phyloP scores from a whole-genome alignment of 1,140 invertebrate genomes.

The Teleogryllus occipitalis region DNA sequence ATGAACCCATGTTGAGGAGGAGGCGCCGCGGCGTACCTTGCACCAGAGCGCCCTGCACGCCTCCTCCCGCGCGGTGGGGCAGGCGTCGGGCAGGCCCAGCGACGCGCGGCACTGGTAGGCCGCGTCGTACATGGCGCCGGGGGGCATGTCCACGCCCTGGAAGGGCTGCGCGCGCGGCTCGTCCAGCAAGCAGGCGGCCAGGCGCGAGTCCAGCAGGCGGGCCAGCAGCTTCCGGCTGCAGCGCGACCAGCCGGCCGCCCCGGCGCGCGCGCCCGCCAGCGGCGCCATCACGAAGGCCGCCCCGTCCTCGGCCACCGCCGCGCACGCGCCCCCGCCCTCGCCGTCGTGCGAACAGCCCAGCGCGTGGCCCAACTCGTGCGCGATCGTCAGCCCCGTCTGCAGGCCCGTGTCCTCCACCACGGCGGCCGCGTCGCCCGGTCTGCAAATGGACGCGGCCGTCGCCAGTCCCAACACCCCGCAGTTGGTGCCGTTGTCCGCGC shows the following conservation, averaged over 20 bases:
- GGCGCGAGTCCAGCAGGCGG: conserved; percentile 55
- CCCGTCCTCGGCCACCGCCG: conserved; percentile 33
- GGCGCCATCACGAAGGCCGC: conserved; percentile 55
- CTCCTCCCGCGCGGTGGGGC: conserved; percentile 17
- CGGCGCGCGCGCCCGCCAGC: conserved; percentile 48
- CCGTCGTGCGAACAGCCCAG: conserved; percentile 56
- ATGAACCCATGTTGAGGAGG: no score
- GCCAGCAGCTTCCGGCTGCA: conserved; percentile 56
- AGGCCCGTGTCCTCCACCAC: conserved; percentile 62
- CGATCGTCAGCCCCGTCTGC: conserved; percentile 53
- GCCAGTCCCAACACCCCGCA: conserved; percentile 59
- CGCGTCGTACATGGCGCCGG: conserved; percentile 59
- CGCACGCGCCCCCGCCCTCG: conserved; percentile 37
- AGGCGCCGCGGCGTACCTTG: conserved; percentile 15
- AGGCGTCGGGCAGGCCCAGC: background rate
- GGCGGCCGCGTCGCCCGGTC: conserved; percentile 49
- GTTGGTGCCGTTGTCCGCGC: conserved; percentile 43
- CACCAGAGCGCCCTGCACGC: conserved; percentile 53
- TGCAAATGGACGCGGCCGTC: conserved; percentile 55
- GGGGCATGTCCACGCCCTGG: conserved; percentile 46
- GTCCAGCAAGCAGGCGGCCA: conserved; percentile 57
- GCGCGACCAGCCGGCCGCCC: conserved; percentile 52
- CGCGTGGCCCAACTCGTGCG: conserved; percentile 68
- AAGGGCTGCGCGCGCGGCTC: conserved; percentile 47
- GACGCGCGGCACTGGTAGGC: conserved; percentile 49